Conservation (phyloP, 2,888 invertebrate genomes). For the Napeogenes sylphis region DNA sequence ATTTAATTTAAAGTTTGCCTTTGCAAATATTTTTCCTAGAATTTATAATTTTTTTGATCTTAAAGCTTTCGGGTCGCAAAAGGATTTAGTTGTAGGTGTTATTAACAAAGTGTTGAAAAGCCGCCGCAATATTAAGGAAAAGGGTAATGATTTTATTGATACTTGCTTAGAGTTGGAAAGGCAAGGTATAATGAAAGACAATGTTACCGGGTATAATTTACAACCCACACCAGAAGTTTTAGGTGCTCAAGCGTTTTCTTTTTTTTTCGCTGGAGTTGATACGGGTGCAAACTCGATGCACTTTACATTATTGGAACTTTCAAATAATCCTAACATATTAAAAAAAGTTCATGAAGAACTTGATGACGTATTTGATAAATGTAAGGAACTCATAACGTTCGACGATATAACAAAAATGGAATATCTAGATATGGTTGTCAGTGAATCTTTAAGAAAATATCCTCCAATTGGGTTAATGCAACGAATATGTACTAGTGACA, state of each 20-base stretch:
- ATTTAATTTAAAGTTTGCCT: constrained; percentile 35
- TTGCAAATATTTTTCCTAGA: constrained; percentile 40
- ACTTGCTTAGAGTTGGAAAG: constrained; percentile 53
- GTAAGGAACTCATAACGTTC: constrained; percentile 45
- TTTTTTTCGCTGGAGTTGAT: constrained; percentile 66
- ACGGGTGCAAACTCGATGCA: constrained; percentile 60
- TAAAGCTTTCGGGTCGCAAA: constrained; percentile 48
- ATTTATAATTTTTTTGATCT: constrained; percentile 43
- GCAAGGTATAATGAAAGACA: constrained; percentile 48
- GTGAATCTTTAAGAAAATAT: constrained; percentile 54
- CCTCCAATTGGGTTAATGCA: constrained; percentile 51
- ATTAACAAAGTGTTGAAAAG: constrained; percentile 47
- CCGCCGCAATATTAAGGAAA: constrained; percentile 37
- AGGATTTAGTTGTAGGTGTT: constrained; percentile 53
- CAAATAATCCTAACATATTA: constrained; percentile 53
- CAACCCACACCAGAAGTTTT: constrained; percentile 52
- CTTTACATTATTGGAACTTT: constrained; percentile 54
- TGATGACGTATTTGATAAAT: constrained; percentile 44
- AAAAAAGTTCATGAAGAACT: constrained; percentile 57
- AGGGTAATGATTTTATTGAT: constrained; percentile 54
- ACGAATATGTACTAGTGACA: constrained; percentile 47
- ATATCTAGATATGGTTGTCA: constrained; percentile 60
- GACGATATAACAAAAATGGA: constrained; percentile 49
- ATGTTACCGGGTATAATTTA: constrained; percentile 44
- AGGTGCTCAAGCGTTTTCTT: constrained; percentile 63